Base-by-base conservation (phyloP, 1,140 invertebrate species). In the Tribolium madens region DNA sequence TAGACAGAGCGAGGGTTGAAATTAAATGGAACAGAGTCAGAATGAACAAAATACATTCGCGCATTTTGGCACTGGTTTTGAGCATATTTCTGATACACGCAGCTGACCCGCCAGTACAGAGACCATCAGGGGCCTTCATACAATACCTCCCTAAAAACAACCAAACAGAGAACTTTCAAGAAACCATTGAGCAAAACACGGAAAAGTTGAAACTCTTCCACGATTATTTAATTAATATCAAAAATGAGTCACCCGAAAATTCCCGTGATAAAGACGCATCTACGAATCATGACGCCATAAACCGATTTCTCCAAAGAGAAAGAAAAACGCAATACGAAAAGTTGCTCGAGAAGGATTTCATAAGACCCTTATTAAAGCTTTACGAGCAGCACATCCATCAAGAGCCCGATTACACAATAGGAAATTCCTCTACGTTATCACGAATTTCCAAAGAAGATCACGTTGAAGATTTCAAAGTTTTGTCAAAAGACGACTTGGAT, bases 1-100 rank as follows among this genome's bases (percentile, higher is more conserved):
- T 12, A 13, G 50, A 17, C 21, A 73, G 69, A 64, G 69, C 18
- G 14, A 68, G 31, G 36, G 17, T 50, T 33, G 36, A 33, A 76
- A 74, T 64, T 84, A 84, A 83, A 85, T 85, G 84, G 83, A 83
- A 85, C 75, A 78, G 57, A 64, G 78, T 70, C 80, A 86, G 76
- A 79, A 86, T 86, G 85, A 85, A 83, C 80, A 82, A 81, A 75
- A 83, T 86, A 79, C 84, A 85, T 75, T 84, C 85, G 64, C 78
- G 78, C 57, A 73, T 86, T 50, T 76, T 86, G 64, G 84, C 84
- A 21, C 75, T 85, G 52, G 83, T 86, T 57, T 81, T 85, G 79
- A 82, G 84, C 57, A 83, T 86, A 64, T 85, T 86, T 73, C 78
- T 86, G 57, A 86, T 85, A 57, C 84, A 84, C 76, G 85, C 85